Evolutionary conservation across 2,113 vertebrate genomes (phyloP), one percentile per base, ranked within the genome.

Genomic region (Probosciger aterrimus): DNA sequence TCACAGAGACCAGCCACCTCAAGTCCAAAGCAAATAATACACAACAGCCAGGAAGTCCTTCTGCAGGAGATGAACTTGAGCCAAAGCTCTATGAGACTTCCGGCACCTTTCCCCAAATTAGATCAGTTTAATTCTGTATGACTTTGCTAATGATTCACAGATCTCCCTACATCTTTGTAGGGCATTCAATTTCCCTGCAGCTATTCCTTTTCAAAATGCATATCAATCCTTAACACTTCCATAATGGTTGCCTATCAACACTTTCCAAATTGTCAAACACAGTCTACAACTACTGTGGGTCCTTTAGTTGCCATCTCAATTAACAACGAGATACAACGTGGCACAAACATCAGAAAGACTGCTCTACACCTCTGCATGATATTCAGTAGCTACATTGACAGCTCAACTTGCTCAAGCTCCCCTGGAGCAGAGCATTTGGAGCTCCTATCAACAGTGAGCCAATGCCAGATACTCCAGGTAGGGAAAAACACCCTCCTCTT

Each of bases 181-280:
- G 69, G 65, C 25, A 44, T 73, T 25, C 47, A 25, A 78, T 27
- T 88, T 84, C 31, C 28, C 25, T 50, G 33, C 12, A 79, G 47
- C 76, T 86, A n/a, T 10, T 62, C 41, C 73, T 79, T 93, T 79
- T 62, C 49, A 41, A 90, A 78, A 57, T 4, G 25, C 0, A 4
- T 4, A 82, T 69, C 33, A 76, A 71, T 53, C 19, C 35, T 69
- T 57, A 86, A 81, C 28, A 13, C 25, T 53, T 92, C n/a, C n/a
- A 37, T 18, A 53, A 4, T 23, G 15, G 50, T 9, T 47, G 18
- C 1, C 0, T 15, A 81, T 44, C 22, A 81, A 33, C 2, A 1
- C 71, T 84, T 89, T 41, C 41, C 62, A 1, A 88, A 82, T 47
- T 3, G 8, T 37, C 39, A 62, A 30, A 75, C 10, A 68, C 14